Evolutionary conservation across 1,140 invertebrate genomes (phyloP), one percentile per base, ranked within the genome.

Genomic region (Bathynomus jamesi): DNA sequence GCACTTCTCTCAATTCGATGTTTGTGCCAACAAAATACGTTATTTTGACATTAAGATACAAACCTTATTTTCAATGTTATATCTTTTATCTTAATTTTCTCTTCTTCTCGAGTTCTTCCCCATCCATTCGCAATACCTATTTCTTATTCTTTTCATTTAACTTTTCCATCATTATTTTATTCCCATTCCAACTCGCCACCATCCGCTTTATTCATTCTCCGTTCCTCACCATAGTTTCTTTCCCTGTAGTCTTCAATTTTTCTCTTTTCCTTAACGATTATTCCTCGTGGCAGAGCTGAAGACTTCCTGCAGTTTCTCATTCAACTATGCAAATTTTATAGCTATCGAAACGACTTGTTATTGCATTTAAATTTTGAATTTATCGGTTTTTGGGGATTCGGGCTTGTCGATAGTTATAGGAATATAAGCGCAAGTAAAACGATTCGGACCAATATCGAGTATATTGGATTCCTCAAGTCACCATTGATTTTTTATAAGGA

Each of bases 341-440:
- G 40, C 40, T 5, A 53, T 53, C 13, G 40, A 53, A 53, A 53
- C 40, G 40, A 53, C 40, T 53, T 53, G 40, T 53, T 53, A 53
- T 53, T 53, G 40, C 40, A 53, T 53, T 53, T 53, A 53, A 53
- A 53, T 53, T 53, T 53, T 53, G 40, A 53, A 53, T 53, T 53
- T 53, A 53, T 53, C 40, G 40, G 21, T 11, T 21, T 53, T 1
- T 53, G 40, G n/a, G 11, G 40, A 53, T 53, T 53, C 11, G 13
- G 40, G 40, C 40, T 53, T 53, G 40, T 53, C 40, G 21, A 53
- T 53, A 21, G 40, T 53, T 53, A 53, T 53, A 11, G 40, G 21
- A 53, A 53, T 53, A 53, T 53, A 53, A 53, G 40, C 40, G 21
- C 21, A 21, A 53, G 40, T 21, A 53, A 53, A 53, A 21, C 40